phyloP scores from a whole-genome alignment of 2,888 invertebrate genomes.

The Xylota sylvarum region DNA sequence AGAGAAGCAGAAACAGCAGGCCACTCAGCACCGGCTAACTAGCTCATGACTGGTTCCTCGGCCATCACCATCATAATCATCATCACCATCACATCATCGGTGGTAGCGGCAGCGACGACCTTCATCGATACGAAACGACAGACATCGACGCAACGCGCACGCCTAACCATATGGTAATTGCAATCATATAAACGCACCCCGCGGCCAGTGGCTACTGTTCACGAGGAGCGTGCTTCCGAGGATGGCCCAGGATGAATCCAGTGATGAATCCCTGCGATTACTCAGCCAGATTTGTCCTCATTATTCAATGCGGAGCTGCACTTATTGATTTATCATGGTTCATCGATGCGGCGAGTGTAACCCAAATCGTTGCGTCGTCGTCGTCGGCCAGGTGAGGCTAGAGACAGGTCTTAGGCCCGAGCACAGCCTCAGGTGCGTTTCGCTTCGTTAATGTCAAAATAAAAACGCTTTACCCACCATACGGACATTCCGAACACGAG shows the following conservation, averaged over 20 bases:
- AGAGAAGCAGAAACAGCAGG: conserved; percentile 43
- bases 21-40: conserved; percentile 43
- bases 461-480: conserved; percentile 45
- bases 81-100: neutral
- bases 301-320: conserved; percentile 68
- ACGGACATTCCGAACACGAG: conserved; percentile 15
- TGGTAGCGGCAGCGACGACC: conserved; percentile 38
- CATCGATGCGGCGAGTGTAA: conserved; percentile 42
- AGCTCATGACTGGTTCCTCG: conserved; percentile 61
- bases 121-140: conserved; percentile 47
- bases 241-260: conserved; percentile 57
- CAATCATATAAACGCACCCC: conserved; percentile 77
- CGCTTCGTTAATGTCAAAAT: conserved; percentile 71
- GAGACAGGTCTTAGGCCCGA: conserved; percentile 26
- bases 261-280: conserved; percentile 77
- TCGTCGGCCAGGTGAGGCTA: conserved; percentile 36
- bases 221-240: conserved; percentile 26
- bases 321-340: conserved; percentile 76
- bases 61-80: conserved; percentile 45
- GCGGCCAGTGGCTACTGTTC: conserved; percentile 73
- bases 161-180: conserved; percentile 77
- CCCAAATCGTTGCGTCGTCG: conserved; percentile 18
- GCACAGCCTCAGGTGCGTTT: conserved; percentile 72
- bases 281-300: conserved; percentile 76
- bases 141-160: conserved; percentile 59